Evolutionary conservation across 1,140 invertebrate species (phyloP), one percentile per base, ranked within the genome.

Genomic region (Drosophila subobscura): DNA sequence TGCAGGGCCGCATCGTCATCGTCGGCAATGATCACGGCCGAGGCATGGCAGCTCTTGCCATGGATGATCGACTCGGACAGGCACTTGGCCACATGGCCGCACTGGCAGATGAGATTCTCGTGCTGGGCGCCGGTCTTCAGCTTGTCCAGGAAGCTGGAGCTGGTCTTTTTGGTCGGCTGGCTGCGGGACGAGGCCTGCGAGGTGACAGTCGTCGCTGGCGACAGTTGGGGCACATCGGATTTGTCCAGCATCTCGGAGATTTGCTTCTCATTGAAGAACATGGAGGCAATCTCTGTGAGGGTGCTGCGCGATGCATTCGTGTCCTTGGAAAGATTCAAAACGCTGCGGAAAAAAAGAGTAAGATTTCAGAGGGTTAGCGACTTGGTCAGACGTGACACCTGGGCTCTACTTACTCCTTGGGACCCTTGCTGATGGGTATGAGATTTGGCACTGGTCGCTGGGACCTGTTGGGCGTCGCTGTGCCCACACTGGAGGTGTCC

Each of bases 1-100:
- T 90, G 79, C 53, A 90, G 65, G 74, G 92, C 70, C n/a, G 91
- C 93, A 92, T 91, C 93, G 2, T 93, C 93, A 63, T 88, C 77
- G 27, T 88, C 77, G 10, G 77, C 79, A 5, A 78, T 68, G n/a
- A 79, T 79, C 4, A 90, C 79, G 0, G 77, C 81, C 5, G 86
- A 86, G 12, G 83, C 83, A 16, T 89, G 79, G 44, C 96, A 96
- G 54, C 93, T 93, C 83, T 95, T 95, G 89, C 95, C 94, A 83
- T 96, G 95, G 46, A 95, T 93, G 10, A 95, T 94, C 65, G 95
- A 93, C 91, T 97, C 96, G 8, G 96, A 96, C n/a, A 96, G 92
- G 92, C 95, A 97, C 90, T 97, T 97, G 59, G 96, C 96, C 90
- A 95, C 93, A 86, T 96, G 95, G 2, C 95, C 94, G 83, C 96